phyloP scores from a whole-genome alignment of 2,113 vertebrate species.

The Scopus umbretta region DNA sequence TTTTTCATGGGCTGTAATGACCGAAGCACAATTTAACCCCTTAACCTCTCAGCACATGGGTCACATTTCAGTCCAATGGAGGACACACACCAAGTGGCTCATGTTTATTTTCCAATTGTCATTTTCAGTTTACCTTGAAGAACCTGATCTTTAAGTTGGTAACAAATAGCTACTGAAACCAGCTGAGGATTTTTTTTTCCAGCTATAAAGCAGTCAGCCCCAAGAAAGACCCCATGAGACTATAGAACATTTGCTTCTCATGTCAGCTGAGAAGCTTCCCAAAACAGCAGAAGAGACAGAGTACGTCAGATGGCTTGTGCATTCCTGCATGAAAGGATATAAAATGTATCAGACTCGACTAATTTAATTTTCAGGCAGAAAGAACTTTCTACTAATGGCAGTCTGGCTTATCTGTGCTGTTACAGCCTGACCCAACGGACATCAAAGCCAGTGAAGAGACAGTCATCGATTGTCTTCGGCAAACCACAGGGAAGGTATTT shows the following conservation, averaged over 20 bases:
- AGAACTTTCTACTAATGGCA: background rate
- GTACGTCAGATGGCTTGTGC: background rate
- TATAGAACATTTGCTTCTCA: constrained; percentile 1
- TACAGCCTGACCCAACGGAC: background rate
- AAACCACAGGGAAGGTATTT: background rate
- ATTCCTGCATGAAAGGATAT: background rate
- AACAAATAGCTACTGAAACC: constrained; percentile 55
- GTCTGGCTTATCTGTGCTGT: background rate
- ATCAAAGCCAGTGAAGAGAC: background rate
- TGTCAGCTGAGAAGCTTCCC: constrained; percentile 11
- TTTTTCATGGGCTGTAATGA: background rate
- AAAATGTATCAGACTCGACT: background rate
- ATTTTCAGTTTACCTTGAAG: constrained; percentile 57
- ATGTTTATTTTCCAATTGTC: constrained; percentile 58
- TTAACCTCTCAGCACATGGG: background rate
- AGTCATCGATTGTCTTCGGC: background rate
- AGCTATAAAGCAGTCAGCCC: background rate
- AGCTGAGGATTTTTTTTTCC: background rate
- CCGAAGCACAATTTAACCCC: constrained; percentile 30
- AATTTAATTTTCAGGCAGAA: constrained; percentile 36
- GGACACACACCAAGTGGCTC: constrained; percentile 25
- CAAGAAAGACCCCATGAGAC: background rate
- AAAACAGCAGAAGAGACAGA: constrained; percentile 16
- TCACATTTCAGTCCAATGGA: constrained; percentile 34
- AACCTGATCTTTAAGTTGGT: constrained; percentile 46